A percentile compares a stretch with the other conserved stretches of the same genome.
Conservation (phyloP, 1,140 invertebrate species). For the Hycleus phaleratus region DNA sequence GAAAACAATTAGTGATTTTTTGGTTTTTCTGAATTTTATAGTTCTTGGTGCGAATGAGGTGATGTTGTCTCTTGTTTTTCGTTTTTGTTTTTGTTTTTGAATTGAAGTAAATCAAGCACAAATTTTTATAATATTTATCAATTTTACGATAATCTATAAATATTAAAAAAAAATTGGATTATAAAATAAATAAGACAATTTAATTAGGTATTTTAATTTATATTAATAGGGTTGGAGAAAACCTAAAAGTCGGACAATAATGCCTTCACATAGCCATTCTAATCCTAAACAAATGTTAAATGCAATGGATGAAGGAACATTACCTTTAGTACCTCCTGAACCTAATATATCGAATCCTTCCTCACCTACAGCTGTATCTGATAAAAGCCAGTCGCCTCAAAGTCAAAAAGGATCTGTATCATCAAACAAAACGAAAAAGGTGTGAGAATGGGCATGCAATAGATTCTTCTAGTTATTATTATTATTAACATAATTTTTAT, state of each 20-base stretch:
- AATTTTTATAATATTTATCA: no score
- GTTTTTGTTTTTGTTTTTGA: no score
- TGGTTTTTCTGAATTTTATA: slow-evolving; percentile 4
- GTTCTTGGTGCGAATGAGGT: no score
- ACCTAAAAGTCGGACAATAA: slow-evolving; percentile 63
- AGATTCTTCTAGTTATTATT: background rate
- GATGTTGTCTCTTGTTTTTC: no score
- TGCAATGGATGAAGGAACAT: slow-evolving; percentile 37
- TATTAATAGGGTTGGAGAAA: slow-evolving; percentile 63
- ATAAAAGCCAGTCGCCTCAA: slow-evolving; percentile 46
- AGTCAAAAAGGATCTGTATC: slow-evolving; percentile 50
- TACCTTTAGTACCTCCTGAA: slow-evolving; percentile 44
- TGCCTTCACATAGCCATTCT: slow-evolving; percentile 52
- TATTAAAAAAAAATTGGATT: no score
- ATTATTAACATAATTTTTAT: no score
- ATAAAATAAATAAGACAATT: no score
- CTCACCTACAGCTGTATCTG: slow-evolving; percentile 44
- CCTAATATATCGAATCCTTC: slow-evolving; percentile 42
- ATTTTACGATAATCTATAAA: no score
- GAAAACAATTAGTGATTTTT: background rate
- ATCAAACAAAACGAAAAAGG: slow-evolving; percentile 52
- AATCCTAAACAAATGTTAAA: slow-evolving; percentile 49
- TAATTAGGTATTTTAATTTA: slow-evolving; percentile 23
- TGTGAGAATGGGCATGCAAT: slow-evolving; percentile 41
- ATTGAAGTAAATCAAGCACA: no score